A percentile compares a stretch with the other conserved stretches of the same genome.
These are phyloP conservation scores for Eupithecia centaureata DNA, from an alignment of 2,888 invertebrate genomes.

Conservation along the genomic window DNA sequence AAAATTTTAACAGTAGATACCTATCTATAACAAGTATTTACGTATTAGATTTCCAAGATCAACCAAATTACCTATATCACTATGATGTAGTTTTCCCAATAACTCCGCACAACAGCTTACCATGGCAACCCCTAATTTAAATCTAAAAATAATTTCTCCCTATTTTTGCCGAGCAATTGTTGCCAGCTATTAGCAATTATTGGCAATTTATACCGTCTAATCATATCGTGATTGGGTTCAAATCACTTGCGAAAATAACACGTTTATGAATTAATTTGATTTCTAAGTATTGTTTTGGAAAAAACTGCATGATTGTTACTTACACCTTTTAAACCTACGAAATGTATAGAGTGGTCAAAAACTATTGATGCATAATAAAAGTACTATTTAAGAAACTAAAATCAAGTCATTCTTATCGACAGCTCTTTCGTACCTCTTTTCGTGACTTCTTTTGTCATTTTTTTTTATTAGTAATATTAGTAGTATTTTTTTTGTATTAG, in stretches of 20 bases:
- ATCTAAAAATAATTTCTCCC: conserved; percentile 50
- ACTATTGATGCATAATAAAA: not conserved
- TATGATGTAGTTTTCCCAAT: not conserved
- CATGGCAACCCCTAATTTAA: conserved; percentile 36
- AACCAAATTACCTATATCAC: not conserved
- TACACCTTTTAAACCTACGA: not conserved
- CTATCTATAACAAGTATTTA: not conserved
- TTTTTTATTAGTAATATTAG: no score
- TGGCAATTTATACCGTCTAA: conserved; percentile 48
- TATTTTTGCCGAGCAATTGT: conserved; percentile 47
- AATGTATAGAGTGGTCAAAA: not conserved
- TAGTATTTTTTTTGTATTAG: no score
- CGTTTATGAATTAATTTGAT: conserved; percentile 40
- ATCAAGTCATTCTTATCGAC: no score
- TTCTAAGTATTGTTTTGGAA: conserved; percentile 54
- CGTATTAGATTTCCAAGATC: not conserved
- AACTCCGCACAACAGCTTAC: conserved; percentile 18
- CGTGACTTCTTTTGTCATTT: no score
- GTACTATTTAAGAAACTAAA: no score
- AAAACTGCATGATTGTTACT: conserved; percentile 22
- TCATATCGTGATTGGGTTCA: conserved; percentile 51
- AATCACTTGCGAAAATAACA: conserved; percentile 55
- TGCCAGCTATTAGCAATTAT: conserved; percentile 42
- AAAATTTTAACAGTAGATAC: not conserved
- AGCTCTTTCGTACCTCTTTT: no score